A percentile compares a stretch with the other conserved stretches of the same genome.
These are phyloP conservation scores for Radopholus similis DNA, from an alignment of 1,140 invertebrate species.

Conservation along the genomic window DNA sequence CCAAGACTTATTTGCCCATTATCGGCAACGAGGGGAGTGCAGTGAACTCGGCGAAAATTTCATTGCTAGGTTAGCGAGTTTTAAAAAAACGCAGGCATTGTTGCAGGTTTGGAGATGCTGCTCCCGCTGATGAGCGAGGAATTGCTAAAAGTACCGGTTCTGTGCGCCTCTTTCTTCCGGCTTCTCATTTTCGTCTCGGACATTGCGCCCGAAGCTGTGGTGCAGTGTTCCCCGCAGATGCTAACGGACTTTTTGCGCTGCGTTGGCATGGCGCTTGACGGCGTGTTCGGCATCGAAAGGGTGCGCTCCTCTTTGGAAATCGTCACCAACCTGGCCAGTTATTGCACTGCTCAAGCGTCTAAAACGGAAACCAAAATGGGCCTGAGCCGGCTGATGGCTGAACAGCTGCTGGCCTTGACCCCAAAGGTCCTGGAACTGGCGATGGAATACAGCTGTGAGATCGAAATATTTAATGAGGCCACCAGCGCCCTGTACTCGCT, in stretches of 20 bases:
- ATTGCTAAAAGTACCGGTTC: conserved; percentile 17
- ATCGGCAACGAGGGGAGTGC: background rate
- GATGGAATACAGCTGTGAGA: conserved; percentile 25
- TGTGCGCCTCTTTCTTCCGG: conserved; percentile 29
- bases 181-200: conserved; percentile 25
- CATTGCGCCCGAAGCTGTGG: conserved; percentile 20
- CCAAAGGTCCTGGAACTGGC: conserved; percentile 27
- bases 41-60: conserved; percentile 10
- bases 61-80: background rate
- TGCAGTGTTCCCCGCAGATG: conserved; percentile 16
- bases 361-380: background rate
- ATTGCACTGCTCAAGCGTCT: conserved; percentile 4
- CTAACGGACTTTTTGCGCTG: conserved; percentile 15
- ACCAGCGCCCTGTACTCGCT: conserved; percentile 22
- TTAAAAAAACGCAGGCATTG: background rate
- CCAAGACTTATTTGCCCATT: conserved; percentile 26
- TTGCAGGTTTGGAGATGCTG: conserved; percentile 23
- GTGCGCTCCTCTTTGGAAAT: conserved; percentile 22
- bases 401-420: conserved; percentile 1
- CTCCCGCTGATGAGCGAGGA: conserved; percentile 29
- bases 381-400: background rate
- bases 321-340: conserved; percentile 17
- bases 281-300: conserved; percentile 21
- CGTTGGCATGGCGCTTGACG: conserved; percentile 8
- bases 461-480: conserved; percentile 26